phyloP scores from a whole-genome alignment of 2,797 vertebrate species.

The Lacerta bilineata region DNA sequence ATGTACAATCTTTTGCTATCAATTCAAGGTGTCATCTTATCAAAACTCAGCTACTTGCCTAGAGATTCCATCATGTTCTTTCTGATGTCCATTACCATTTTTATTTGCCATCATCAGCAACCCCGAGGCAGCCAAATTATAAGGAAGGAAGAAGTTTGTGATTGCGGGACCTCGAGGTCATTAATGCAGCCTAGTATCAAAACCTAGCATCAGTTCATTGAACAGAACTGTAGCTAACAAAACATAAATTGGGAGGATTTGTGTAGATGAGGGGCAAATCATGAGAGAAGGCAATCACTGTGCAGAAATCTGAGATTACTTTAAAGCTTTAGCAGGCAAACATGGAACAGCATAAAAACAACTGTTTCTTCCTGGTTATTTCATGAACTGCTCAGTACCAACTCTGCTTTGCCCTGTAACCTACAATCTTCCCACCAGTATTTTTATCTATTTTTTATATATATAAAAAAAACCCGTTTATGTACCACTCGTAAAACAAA shows the following conservation, averaged over 20 bases:
- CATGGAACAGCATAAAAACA: background rate
- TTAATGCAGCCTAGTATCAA: constrained; percentile 12
- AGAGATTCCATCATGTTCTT: constrained; percentile 7
- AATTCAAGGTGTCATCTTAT: constrained; percentile 30
- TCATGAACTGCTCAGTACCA: background rate
- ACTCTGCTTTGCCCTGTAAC: background rate
- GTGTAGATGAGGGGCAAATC: constrained; percentile 9
- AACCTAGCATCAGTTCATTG: constrained; percentile 9
- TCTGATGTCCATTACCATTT: constrained; percentile 16
- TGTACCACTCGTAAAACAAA: no score
- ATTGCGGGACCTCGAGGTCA: constrained; percentile 7
- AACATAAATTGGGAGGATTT: constrained; percentile 11
- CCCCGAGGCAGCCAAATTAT: constrained; percentile 10
- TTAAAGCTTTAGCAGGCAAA: constrained; percentile 4
- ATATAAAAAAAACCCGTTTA: background rate
- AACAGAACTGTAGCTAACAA: background rate
- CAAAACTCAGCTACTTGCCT: constrained; percentile 8
- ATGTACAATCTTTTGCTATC: constrained; percentile 7
- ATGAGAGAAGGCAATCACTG: background rate
- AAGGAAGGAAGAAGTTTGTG: constrained; percentile 1
- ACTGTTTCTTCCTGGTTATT: background rate
- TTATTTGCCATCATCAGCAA: constrained; percentile 16
- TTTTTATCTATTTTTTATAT: background rate
- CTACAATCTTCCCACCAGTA: background rate
- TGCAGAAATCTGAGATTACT: background rate